Evolutionary conservation across 2,113 vertebrate genomes (phyloP).

Genomic region (Scartelaos histophorus): DNA sequence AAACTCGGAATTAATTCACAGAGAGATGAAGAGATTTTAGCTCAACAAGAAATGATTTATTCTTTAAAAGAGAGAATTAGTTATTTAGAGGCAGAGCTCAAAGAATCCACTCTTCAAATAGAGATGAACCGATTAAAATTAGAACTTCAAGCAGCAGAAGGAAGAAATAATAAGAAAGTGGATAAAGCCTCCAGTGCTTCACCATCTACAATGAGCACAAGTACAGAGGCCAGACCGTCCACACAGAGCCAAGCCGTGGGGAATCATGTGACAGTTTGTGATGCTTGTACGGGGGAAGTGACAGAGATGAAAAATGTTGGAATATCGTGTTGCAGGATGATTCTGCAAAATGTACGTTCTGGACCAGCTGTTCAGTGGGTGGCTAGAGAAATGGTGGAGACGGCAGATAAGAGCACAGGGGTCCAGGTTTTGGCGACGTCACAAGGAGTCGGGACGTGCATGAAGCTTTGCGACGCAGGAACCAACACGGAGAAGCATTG

Average conservation of each 20-base stretch:
- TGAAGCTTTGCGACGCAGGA: slow-evolving; percentile 71
- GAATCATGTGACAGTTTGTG: slow-evolving; percentile 69
- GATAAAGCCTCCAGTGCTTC: slow-evolving; percentile 82
- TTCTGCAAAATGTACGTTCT: slow-evolving; percentile 35
- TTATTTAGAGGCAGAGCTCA: slow-evolving; percentile 87
- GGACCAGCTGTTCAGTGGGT: slow-evolving; percentile 85
- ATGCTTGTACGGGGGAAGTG: slow-evolving; percentile 77
- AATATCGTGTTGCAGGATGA: slow-evolving; percentile 78
- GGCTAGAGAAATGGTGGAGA: slow-evolving; percentile 79
- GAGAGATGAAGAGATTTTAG: slow-evolving; percentile 83
- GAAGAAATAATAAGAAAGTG: slow-evolving; percentile 75
- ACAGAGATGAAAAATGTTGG: slow-evolving; percentile 71
- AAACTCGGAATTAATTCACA: slow-evolving; percentile 83
- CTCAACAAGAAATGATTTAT: slow-evolving; percentile 86
- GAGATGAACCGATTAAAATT: slow-evolving; percentile 92
- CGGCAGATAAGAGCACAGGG: slow-evolving; percentile 74
- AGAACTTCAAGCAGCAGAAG: slow-evolving; percentile 87
- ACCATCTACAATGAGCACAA: slow-evolving; percentile 72
- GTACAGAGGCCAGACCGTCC: slow-evolving; percentile 73
- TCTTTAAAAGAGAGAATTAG: slow-evolving; percentile 86
- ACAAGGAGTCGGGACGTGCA: slow-evolving; percentile 74
- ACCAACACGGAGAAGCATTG: slow-evolving; percentile 75
- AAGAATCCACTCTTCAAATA: slow-evolving; percentile 86
- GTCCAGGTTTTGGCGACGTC: slow-evolving; percentile 61
- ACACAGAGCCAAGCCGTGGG: slow-evolving; percentile 83